Base-by-base conservation (phyloP, 2,888 invertebrate genomes). In the Bhutanitis thaidina region DNA sequence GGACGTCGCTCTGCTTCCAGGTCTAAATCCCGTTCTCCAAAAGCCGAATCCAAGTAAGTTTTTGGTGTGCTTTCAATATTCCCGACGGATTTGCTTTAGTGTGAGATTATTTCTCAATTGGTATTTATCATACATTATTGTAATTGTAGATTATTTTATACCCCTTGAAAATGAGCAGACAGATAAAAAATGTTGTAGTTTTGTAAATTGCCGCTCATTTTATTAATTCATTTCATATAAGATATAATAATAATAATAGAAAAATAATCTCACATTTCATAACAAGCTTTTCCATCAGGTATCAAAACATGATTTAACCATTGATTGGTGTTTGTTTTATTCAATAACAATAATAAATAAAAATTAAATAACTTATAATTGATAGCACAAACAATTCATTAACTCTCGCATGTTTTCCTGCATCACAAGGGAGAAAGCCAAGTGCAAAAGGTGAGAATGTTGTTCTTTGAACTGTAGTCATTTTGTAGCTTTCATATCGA, bases 301-400 rank as follows among this genome's bases (percentile, higher is more conserved):
- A 40, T 29, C 13, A 8, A 39, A 20, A n/a, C 8, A n/a, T 16
- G 39, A 35, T 10, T 20, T 20, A 20, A 30, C 38, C 37, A 12
- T 10, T 12, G 13, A 44, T 44, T 50, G 50, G 50, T 34, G 8
- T 37, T 50, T 44, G 8, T 27, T 34, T 34, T 7, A 16, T 34
- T 39, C 13, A 47, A 35, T n/a, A n/a, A n/a, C 9, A 16, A 16
- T 20, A 27, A 32, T 37, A 20, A 20, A n/a, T 15, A 7, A n/a
- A 0, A 10, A 34, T 14, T 34, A 12, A 34, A 29, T 25, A n/a
- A 30, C 25, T 39, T 34, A 40, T 64, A 59, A 69, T 83, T 84
- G 80, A 83, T 76, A 54, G 85, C 83, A 85, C 82, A 83, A 69
- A 68, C 46, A 44, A 61, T 64, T 62, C 69, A 75, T 67, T 77